phyloP scores from a whole-genome alignment of 37 sponge, comb jelly and placozoan genomes.

The Chondrilla cf. caribensis region DNA sequence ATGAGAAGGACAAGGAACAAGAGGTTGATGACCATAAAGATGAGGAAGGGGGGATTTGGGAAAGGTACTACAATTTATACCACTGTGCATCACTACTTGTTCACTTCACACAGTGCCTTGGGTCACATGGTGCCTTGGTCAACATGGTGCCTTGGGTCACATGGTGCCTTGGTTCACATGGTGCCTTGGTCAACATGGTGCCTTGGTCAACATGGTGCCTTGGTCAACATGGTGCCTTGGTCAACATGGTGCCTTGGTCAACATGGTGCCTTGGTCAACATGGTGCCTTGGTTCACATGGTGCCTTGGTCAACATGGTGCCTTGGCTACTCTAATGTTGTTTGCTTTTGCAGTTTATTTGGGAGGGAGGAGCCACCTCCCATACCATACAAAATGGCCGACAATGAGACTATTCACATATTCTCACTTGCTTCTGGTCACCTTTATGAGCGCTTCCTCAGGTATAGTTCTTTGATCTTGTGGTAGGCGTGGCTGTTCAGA shows the following conservation, averaged over 20 bases:
- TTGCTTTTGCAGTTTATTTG: slow-evolving; percentile 20
- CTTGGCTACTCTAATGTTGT: no score
- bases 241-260: no score
- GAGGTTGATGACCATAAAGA: slow-evolving; percentile 28
- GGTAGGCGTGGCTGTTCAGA: not conserved
- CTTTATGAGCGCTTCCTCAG: slow-evolving; percentile 94
- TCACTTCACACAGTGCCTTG: not conserved
- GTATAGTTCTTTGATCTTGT: slow-evolving; percentile 17
- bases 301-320: no score
- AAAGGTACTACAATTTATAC: not conserved
- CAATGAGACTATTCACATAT: slow-evolving; percentile 88
- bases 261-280: no score
- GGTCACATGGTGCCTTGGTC: not conserved
- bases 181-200: no score
- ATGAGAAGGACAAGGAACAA: slow-evolving; percentile 6
- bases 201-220: no score
- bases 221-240: no score
- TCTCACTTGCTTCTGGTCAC: slow-evolving; percentile 95
- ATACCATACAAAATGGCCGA: not conserved
- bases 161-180: no score
- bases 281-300: no score
- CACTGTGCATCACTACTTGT: not conserved
- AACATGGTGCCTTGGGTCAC: no score
- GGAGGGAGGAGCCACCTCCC: not conserved
- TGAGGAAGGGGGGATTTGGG: slow-evolving; percentile 56